A percentile compares a stretch with the other conserved stretches of the same genome.
Conservation (phyloP, 2,113 vertebrate species). For the Halcyon malimbica region DNA sequence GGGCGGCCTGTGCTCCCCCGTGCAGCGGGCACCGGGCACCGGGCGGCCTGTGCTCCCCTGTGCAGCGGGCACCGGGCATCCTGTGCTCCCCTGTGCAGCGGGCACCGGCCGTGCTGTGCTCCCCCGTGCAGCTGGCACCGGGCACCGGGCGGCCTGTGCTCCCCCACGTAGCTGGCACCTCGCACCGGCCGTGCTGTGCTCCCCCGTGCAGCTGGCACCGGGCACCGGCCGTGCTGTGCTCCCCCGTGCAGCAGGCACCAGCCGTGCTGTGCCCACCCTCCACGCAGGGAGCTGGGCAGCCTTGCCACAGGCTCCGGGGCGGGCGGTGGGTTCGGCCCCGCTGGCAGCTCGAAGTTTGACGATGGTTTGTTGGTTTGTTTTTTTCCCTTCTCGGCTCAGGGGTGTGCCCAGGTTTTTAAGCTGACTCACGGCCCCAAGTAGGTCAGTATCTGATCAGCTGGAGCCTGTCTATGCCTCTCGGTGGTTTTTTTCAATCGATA, state of each 20-base stretch:
- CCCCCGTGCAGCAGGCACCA: neutral
- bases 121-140: neutral
- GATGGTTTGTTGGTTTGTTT: neutral
- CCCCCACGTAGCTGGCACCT: neutral
- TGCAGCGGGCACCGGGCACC: too few relatives aligned
- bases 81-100: too few relatives aligned
- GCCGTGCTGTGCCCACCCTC: too few relatives aligned
- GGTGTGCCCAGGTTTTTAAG: neutral
- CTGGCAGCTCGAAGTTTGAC: neutral
- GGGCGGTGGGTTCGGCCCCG: neutral
- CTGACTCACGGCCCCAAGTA: slow-evolving; percentile 4
- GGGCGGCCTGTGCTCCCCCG: neutral
- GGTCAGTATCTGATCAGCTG: neutral
- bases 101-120: too few relatives aligned
- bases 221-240: too few relatives aligned
- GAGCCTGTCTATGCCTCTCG: neutral
- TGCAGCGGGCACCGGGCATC: too few relatives aligned
- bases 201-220: too few relatives aligned
- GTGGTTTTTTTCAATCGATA: neutral
- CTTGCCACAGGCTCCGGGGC: neutral
- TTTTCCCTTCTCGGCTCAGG: neutral
- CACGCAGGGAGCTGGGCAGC: neutral
- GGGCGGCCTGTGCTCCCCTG: too few relatives aligned
- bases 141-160: too few relatives aligned
- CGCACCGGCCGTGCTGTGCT: too few relatives aligned